Evolutionary conservation across 37 sponge, comb jelly and placozoan species (phyloP).

Genomic region (Petrosia ficiformis): DNA sequence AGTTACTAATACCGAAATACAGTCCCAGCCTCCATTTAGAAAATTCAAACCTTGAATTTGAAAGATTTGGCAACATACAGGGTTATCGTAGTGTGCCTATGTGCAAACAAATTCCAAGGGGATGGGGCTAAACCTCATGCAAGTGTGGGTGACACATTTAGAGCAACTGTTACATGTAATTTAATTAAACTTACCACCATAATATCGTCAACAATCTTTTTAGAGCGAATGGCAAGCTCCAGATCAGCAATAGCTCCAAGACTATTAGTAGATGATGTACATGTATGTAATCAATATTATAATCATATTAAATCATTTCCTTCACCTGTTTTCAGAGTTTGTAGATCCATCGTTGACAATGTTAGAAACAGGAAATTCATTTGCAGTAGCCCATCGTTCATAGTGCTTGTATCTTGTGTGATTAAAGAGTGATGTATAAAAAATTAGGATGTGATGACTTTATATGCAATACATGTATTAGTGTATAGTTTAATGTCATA

Average conservation of each 20-base stretch:
- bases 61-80: no score
- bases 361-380: constrained; percentile 79
- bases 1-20: no score
- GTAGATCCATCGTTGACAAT: constrained; percentile 90
- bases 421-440: not conserved
- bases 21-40: no score
- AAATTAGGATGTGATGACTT: no score
- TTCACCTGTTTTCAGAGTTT: constrained; percentile 63
- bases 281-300: not conserved
- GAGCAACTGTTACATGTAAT: no score
- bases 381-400: constrained; percentile 85
- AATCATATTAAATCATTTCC: not conserved
- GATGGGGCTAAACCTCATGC: not conserved
- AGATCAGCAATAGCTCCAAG: constrained; percentile 78
- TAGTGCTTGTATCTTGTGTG: constrained; percentile 74
- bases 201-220: constrained; percentile 66
- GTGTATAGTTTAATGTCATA: no score
- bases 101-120: not conserved
- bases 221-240: constrained; percentile 55
- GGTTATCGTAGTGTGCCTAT: no score
- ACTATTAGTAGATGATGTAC: constrained; percentile 15
- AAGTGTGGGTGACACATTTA: no score
- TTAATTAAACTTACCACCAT: constrained; percentile 71
- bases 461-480: no score
- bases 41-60: no score